phyloP scores from a whole-genome alignment of 2,888 invertebrate species.

The Copidosoma aretas region DNA sequence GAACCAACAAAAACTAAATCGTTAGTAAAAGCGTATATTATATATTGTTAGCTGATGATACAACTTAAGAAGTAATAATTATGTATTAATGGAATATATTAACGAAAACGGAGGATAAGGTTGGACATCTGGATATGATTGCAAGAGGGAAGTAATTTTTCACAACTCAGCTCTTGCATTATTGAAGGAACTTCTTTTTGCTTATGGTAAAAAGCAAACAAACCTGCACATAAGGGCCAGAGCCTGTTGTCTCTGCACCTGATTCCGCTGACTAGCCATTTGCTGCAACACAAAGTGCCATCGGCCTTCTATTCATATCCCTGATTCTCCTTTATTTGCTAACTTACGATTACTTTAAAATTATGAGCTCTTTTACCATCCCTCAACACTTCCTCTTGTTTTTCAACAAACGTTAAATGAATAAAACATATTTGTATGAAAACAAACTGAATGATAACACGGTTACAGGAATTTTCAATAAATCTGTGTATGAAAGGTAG shows the following conservation, averaged over 20 bases:
- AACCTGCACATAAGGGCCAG: constrained; percentile 91
- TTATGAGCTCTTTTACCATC: constrained; percentile 54
- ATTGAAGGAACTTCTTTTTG: too few relatives aligned
- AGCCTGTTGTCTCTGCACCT: constrained; percentile 88
- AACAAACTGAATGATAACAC: constrained; percentile 1
- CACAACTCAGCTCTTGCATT: neutral
- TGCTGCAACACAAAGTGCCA: constrained; percentile 71
- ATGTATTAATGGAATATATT: too few relatives aligned
- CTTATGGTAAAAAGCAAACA: constrained; percentile 59
- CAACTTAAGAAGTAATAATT: too few relatives aligned
- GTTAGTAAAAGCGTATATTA: too few relatives aligned
- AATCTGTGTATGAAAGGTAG: neutral
- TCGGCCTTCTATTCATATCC: constrained; percentile 61
- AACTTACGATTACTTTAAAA: constrained; percentile 28
- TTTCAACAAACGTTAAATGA: too few relatives aligned
- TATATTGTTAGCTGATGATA: too few relatives aligned
- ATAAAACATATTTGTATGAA: neutral
- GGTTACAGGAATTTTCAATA: neutral
- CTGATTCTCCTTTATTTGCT: constrained; percentile 49
- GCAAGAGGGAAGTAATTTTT: too few relatives aligned
- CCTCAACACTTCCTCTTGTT: neutral
- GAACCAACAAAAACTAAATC: too few relatives aligned
- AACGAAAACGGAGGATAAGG: too few relatives aligned
- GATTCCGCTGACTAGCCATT: constrained; percentile 87
- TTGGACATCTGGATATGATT: too few relatives aligned